Conservation (phyloP, 2,113 vertebrate genomes). For the Thamnophis sirtalis region DNA sequence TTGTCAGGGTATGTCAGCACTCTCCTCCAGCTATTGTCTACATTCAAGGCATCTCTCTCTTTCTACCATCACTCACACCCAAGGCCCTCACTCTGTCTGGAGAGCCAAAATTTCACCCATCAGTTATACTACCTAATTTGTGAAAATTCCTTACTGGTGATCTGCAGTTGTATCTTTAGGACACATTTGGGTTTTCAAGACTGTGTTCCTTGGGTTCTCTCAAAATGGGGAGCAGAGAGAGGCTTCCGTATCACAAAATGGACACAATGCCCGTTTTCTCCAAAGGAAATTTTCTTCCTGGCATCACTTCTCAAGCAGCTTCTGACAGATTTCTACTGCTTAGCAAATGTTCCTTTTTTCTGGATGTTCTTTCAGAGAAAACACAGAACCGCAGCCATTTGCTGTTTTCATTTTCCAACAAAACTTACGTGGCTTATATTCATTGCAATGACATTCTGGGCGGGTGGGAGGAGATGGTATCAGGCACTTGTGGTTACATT, state of each 20-base stretch:
- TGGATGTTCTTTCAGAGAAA: neutral
- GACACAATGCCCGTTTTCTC: neutral
- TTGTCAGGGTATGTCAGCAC: neutral
- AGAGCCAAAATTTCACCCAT: neutral
- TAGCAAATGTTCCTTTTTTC: neutral
- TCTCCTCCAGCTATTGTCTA: neutral
- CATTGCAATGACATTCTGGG: neutral
- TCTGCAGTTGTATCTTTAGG: neutral
- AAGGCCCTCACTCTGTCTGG: neutral
- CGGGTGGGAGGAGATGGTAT: neutral
- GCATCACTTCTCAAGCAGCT: neutral
- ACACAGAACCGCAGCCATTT: neutral
- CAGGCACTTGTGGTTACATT: neutral
- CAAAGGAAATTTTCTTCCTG: neutral
- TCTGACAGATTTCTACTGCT: neutral
- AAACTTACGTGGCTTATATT: neutral
- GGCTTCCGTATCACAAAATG: neutral
- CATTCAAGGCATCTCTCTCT: neutral
- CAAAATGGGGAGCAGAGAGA: neutral
- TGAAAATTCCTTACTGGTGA: neutral
- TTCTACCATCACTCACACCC: neutral
- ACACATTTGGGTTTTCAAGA: neutral
- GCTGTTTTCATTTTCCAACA: neutral
- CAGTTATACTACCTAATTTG: neutral
- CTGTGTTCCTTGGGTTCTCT: neutral